A percentile compares a stretch with the other conserved stretches of the same genome.
These are phyloP conservation scores for Volucella zonaria DNA, from an alignment of 2,888 invertebrate species.

Conservation along the genomic window DNA sequence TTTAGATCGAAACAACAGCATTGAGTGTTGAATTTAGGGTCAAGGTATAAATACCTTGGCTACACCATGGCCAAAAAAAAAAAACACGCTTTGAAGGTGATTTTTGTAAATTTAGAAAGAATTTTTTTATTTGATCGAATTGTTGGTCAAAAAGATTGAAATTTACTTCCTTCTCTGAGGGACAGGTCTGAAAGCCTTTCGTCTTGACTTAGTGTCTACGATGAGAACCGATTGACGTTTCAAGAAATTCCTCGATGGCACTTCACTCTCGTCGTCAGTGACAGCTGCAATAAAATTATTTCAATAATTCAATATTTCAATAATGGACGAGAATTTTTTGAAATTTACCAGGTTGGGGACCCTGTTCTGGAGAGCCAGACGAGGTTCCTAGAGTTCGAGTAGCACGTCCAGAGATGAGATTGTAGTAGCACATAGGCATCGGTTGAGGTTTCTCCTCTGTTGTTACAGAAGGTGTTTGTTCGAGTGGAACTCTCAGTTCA, in stretches of 20 bases:
- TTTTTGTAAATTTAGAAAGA: neutral
- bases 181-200: constrained; percentile 87
- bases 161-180: constrained; percentile 76
- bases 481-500: constrained; percentile 76
- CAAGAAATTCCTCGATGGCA: constrained; percentile 90
- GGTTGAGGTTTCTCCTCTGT: constrained; percentile 81
- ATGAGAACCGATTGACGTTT: constrained; percentile 93
- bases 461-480: constrained; percentile 76
- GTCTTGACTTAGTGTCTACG: constrained; percentile 90
- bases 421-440: constrained; percentile 82
- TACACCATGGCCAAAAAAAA: constrained; percentile 14
- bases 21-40: constrained; percentile 13
- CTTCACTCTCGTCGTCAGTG: constrained; percentile 92
- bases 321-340: neutral
- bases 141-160: neutral
- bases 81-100: neutral
- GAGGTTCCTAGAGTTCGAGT: constrained; percentile 80
- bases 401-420: constrained; percentile 81
- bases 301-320: neutral
- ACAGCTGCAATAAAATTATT: constrained; percentile 78
- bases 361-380: constrained; percentile 82
- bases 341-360: constrained; percentile 79
- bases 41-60: constrained; percentile 29
- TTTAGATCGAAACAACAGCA: constrained; percentile 25
- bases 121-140: constrained; percentile 36